phyloP scores from a whole-genome alignment of 2,113 vertebrate species.

The Herpetotheres cachinnans region DNA sequence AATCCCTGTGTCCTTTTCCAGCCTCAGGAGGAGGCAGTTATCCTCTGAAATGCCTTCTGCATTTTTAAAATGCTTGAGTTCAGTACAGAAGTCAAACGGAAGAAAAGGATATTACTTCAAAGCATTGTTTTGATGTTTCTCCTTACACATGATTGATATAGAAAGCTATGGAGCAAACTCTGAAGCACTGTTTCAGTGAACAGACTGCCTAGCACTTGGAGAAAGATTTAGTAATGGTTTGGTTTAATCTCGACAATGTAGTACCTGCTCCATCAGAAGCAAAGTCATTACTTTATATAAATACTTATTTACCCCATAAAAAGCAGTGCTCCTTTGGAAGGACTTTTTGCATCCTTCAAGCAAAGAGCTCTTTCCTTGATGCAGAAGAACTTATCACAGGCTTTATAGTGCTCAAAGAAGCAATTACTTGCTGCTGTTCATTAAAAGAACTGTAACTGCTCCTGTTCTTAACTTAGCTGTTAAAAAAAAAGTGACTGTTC shows the following conservation, averaged over 20 bases:
- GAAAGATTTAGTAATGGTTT: background rate
- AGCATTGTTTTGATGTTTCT: background rate
- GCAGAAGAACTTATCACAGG: background rate
- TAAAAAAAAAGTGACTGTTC: background rate
- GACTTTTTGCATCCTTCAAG: background rate
- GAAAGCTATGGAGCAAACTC: background rate
- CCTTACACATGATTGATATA: background rate
- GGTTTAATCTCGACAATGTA: background rate
- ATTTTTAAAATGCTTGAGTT: slow-evolving; percentile 6
- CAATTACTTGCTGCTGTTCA: background rate
- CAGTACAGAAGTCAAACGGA: background rate
- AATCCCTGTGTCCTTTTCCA: background rate
- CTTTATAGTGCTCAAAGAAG: background rate
- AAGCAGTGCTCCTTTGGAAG: background rate
- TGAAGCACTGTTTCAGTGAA: background rate
- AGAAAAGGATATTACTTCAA: background rate
- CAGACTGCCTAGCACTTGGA: background rate
- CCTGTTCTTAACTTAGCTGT: background rate
- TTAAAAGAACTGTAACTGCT: background rate
- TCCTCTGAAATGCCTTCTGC: background rate
- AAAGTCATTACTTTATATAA: background rate
- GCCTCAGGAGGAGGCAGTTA: background rate
- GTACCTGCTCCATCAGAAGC: background rate
- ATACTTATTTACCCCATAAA: background rate
- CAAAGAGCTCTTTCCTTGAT: background rate